Evolutionary conservation across 2,797 vertebrate species (phyloP), one percentile per base, ranked within the genome.

Genomic region (Tiaroga cobitis): DNA sequence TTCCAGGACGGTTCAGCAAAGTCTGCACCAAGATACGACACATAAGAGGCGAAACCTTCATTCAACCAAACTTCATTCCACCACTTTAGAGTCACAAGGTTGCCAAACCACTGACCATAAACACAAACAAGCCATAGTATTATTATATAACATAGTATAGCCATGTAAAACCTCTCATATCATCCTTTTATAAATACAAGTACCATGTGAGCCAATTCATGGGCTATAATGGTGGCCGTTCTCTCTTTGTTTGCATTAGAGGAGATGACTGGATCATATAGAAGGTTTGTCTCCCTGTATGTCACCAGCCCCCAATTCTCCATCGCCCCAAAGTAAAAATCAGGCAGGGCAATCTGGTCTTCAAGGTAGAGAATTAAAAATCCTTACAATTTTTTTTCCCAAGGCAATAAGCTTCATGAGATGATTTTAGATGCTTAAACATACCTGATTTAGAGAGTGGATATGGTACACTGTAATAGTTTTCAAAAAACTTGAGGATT

Each of bases 41-140:
- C 97, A 0, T 98, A 99, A 1, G 97, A 96, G 2, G 98, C 97
- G 3, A 99, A 99, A 74, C 98, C 98, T 91, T 99, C 98, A 0
- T 98, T 99, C 86, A 99, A 92, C 98, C 98, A 99, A 88, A 99
- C 89, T 90, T 99, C 97, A 0, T 98, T 99, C 98, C 98, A 98
- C 98, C 98, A 99, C 1, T 46, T 91, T 86, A 98, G 89, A 0
- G 98, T 99, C 85, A 99, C 98, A 90, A 99, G 94, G 91, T 98
- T 98, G 63, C 98, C 98, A 5, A 99, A 99, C 98, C 98, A 99
- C 98, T 99, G 72, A 63, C 4, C 15, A 75, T 5, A 26, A 68
- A 72, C 15, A 68, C 39, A 85, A 61, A 80, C 32, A 63, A 63
- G 5, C 11, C 59, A 67, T 46, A 51, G 3, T 16, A 37, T 51